phyloP scores from a whole-genome alignment of 2,113 vertebrate species.

The Cryptoleucopteryx plumbea region DNA sequence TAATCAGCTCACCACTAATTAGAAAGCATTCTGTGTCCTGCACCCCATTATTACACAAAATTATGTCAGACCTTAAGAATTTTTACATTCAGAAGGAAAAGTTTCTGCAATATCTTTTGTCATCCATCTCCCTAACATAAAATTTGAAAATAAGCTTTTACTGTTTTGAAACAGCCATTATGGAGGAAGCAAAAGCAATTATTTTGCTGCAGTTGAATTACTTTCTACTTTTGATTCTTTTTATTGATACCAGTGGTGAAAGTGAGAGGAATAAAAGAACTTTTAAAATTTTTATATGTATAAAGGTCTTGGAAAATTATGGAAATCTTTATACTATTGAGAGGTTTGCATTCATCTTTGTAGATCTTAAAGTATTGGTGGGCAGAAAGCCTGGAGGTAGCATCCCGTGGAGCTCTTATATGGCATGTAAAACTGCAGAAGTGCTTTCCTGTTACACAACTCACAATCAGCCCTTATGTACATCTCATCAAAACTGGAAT shows the following conservation, averaged over 20 bases:
- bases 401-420: background rate
- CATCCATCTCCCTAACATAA: background rate
- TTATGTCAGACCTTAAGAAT: slow-evolving; percentile 44
- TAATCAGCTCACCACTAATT: slow-evolving; percentile 63
- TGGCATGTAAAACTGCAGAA: background rate
- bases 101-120: background rate
- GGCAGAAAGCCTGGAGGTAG: background rate
- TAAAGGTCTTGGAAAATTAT: background rate
- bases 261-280: background rate
- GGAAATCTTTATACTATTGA: background rate
- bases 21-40: slow-evolving; percentile 23
- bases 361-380: background rate
- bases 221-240: background rate
- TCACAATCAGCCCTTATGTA: background rate
- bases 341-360: background rate
- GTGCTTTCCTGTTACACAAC: background rate
- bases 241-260: background rate
- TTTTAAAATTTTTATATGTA: background rate
- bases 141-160: background rate
- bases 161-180: background rate
- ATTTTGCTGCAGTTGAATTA: background rate
- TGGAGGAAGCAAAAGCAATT: background rate
- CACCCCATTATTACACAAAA: slow-evolving; percentile 24
- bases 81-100: background rate
- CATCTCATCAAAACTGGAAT: background rate